Percentiles rank a stretch among this genome's conserved stretches.
Evolutionary conservation across 1,140 invertebrate species (phyloP).

Genomic region (Temnothorax longispinosus): DNA sequence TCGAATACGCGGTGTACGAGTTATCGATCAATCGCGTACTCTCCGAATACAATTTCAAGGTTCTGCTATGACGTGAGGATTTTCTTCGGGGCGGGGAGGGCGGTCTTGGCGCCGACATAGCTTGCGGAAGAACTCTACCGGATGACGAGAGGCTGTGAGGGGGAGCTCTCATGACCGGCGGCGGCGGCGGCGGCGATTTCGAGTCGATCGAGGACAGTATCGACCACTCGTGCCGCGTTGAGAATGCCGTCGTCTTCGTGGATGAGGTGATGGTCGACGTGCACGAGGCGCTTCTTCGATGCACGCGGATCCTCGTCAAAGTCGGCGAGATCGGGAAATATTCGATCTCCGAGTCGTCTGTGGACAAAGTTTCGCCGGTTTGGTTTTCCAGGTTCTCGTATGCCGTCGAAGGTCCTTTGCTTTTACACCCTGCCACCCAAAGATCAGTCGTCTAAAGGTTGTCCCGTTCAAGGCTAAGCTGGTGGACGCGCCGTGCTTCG

Average conservation of each 20-base stretch:
- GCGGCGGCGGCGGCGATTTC: neutral
- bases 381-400: conserved; percentile 10
- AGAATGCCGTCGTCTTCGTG: conserved; percentile 44
- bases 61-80: conserved; percentile 91
- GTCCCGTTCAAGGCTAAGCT: conserved; percentile 61
- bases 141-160: neutral
- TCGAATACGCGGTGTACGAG: conserved; percentile 69
- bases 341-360: conserved; percentile 91
- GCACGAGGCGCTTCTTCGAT: conserved; percentile 87
- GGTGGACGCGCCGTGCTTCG: conserved; percentile 39
- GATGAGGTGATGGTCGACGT: conserved; percentile 71
- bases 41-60: conserved; percentile 87
- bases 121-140: conserved; percentile 45
- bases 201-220: neutral
- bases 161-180: conserved; percentile 36
- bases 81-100: conserved; percentile 90
- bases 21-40: conserved; percentile 43
- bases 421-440: conserved; percentile 77
- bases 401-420: neutral
- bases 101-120: conserved; percentile 78
- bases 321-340: conserved; percentile 93
- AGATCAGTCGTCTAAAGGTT: conserved; percentile 44
- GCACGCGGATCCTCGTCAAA: conserved; percentile 92
- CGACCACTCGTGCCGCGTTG: conserved; percentile 1
- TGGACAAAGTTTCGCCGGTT: conserved; percentile 83